phyloP scores from a whole-genome alignment of 1,140 invertebrate species.

The Drosophila albomicans region DNA sequence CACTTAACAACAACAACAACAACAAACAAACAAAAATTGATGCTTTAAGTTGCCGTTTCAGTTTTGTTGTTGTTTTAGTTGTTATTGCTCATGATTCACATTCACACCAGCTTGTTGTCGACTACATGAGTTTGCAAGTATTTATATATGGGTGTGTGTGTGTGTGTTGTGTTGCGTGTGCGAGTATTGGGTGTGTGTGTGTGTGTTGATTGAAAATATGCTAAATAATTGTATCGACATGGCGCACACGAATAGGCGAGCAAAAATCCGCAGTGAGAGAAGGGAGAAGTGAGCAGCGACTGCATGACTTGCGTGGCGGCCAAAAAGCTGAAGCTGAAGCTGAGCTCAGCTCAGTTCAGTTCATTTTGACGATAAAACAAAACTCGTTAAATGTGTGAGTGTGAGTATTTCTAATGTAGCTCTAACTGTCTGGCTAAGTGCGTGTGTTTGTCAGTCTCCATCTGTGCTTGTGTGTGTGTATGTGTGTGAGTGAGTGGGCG shows the following conservation, averaged over 20 bases:
- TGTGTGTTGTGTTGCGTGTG: slow-evolving; percentile 28
- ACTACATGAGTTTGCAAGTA: background rate
- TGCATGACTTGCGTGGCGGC: slow-evolving; percentile 6
- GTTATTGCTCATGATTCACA: slow-evolving; percentile 42
- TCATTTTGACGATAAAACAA: slow-evolving; percentile 1
- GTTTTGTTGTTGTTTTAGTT: background rate
- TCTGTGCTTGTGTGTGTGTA: slow-evolving; percentile 4
- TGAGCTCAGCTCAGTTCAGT: slow-evolving; percentile 19
- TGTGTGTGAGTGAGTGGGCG: slow-evolving; percentile 7
- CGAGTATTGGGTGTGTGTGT: slow-evolving; percentile 11
- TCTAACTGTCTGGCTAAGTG: slow-evolving; percentile 26
- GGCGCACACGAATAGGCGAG: slow-evolving; percentile 27
- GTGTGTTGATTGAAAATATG: slow-evolving; percentile 67
- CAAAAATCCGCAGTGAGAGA: too few species aligned
- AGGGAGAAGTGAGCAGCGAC: background rate
- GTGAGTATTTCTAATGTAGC: background rate
- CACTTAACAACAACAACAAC: slow-evolving; percentile 28
- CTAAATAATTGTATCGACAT: slow-evolving; percentile 70
- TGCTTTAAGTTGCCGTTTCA: slow-evolving; percentile 14
- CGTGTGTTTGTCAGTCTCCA: slow-evolving; percentile 9
- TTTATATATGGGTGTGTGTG: slow-evolving; percentile 5
- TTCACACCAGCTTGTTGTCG: slow-evolving; percentile 18
- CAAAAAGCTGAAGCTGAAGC: slow-evolving; percentile 29
- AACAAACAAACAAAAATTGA: slow-evolving; percentile 8
- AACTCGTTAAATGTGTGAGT: slow-evolving; percentile 2